Evolutionary conservation across 2,888 invertebrate genomes (phyloP), one percentile per base, ranked within the genome.

Genomic region (Laothoe populi): DNA sequence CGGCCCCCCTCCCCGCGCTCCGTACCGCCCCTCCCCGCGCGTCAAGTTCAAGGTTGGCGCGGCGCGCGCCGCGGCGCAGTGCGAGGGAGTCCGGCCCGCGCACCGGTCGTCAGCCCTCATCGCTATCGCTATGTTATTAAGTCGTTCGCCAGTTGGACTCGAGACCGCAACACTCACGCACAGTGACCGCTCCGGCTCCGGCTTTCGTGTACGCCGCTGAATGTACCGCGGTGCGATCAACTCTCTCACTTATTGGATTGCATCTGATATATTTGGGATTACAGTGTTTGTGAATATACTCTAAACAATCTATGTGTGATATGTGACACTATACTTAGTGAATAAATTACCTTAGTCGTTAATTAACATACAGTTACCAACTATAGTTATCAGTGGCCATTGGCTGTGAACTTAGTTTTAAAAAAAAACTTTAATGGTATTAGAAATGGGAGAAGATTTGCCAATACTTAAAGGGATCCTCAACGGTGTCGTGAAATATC

Each of bases 401-500:
- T 72, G 91, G 92, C 92, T 92, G 92, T 92, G 92, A 91, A 88
- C 78, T 66, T 90, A 88, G 86, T 86, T 86, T 72, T 86, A 89
- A 87, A 90, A 87, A 82, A 73, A 84, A 84, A 86, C 84, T 87
- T 82, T 85, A 78, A 90, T 92, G 90, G 90, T 92, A 82, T 89
- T 90, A 85, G 91, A 92, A 93, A 97, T 97, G 97, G 96, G 95
- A 87, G 97, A 97, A 94, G 97, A 97, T 94, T 94, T 97, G 91
- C 97, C 97, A 79, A 97, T 97, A 84, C 95, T 97, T 71, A 97
- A 97, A 92, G 97, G 97, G 84, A 97, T 97, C 91, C 95, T 97
- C 78, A 97, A 97, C 87, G 97, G 97, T 85, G 97, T 96, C 84
- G 96, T 97, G 88, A 96, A 97, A 92, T 97, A 97, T 92, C 97